phyloP scores from a whole-genome alignment of 2,888 invertebrate genomes.

The Nymphalis urticae region DNA sequence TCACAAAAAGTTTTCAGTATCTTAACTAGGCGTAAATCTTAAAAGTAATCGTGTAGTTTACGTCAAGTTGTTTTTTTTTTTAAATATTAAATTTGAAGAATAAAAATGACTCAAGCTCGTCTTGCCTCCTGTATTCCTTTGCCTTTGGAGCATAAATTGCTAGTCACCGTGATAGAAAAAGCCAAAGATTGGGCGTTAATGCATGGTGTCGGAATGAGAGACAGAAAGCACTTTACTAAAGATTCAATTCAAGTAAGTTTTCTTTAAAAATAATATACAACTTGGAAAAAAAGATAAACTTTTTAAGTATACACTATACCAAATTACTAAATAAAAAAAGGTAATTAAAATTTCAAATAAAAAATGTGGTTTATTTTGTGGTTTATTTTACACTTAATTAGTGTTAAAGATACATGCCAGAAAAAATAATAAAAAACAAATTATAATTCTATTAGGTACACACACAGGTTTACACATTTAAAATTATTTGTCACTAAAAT shows the following conservation, averaged over 20 bases:
- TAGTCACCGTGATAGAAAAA: constrained; percentile 85
- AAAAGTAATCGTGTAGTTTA: background rate
- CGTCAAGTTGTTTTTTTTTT: background rate
- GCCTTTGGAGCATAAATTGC: constrained; percentile 84
- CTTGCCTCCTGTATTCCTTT: constrained; percentile 84
- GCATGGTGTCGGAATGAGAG: constrained; percentile 91
- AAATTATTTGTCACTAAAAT: too few relatives aligned
- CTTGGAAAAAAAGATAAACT: too few relatives aligned
- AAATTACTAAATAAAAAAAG: too few relatives aligned
- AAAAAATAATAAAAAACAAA: too few relatives aligned
- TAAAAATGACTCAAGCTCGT: constrained; percentile 68
- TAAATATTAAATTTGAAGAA: background rate
- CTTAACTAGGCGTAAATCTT: background rate
- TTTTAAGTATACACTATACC: too few relatives aligned
- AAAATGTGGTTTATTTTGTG: too few relatives aligned
- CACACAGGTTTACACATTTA: too few relatives aligned
- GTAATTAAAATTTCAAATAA: too few relatives aligned
- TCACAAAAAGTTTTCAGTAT: background rate
- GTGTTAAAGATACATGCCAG: too few relatives aligned
- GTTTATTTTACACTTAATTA: too few relatives aligned
- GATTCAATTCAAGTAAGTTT: constrained; percentile 83
- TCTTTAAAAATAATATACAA: too few relatives aligned
- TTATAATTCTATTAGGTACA: too few relatives aligned
- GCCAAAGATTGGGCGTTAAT: constrained; percentile 92
- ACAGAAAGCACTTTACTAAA: constrained; percentile 84